A percentile compares a stretch with the other conserved stretches of the same genome.
Conservation (phyloP, 23 tunicate genomes). For the Ascidia mentula region DNA sequence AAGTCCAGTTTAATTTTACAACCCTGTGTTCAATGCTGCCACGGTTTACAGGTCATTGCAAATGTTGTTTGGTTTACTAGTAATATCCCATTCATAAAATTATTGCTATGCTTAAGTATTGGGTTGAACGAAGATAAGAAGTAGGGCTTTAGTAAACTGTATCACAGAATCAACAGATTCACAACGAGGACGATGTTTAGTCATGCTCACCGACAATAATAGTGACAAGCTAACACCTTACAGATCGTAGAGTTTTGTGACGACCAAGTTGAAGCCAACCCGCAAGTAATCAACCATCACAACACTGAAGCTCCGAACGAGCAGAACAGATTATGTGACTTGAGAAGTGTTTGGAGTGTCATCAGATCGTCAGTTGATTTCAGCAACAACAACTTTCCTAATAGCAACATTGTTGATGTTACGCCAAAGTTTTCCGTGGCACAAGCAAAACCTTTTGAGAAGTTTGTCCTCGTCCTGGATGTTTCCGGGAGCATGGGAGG, state of each 20-base stretch:
- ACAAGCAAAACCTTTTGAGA: not conserved
- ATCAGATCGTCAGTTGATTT: slow-evolving; percentile 38
- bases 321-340: slow-evolving; percentile 47
- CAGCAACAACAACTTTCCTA: slow-evolving; percentile 1
- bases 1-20: no score
- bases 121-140: no score
- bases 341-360: slow-evolving; percentile 55
- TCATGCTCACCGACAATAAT: not conserved
- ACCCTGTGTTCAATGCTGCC: no score
- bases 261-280: slow-evolving; percentile 29
- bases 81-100: no score
- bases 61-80: no score
- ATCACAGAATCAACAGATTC: no score
- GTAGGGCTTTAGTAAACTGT: no score
- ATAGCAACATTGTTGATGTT: not conserved
- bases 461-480: slow-evolving; percentile 13
- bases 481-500: slow-evolving; percentile 10
- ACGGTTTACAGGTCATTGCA: no score
- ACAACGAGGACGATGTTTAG: no score
- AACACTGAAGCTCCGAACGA: slow-evolving; percentile 58
- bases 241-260: slow-evolving; percentile 57
- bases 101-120: no score
- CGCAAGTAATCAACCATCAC: slow-evolving; percentile 35
- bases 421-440: slow-evolving; percentile 3
- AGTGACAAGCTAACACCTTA: not conserved